Base-by-base conservation (phyloP, 2,113 vertebrate species). In the Malurus alboscapulatus region DNA sequence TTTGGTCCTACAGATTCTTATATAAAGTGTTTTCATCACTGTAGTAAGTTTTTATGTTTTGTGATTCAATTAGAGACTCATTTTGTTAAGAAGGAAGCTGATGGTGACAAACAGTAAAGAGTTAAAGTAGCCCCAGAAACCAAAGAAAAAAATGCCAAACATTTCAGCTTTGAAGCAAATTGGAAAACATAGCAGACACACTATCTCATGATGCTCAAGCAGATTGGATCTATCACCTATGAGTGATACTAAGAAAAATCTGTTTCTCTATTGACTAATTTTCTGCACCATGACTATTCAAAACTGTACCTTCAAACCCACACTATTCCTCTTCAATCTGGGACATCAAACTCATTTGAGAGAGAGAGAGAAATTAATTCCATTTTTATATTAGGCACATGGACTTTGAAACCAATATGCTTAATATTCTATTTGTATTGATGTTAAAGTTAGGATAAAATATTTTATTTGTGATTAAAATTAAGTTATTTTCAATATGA, bases 1-100 rank as follows among this genome's bases (percentile, higher is more conserved):
- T 63, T 95, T 87, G n/a, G 32, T 93, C 55, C 66, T 95, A 94
- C 80, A 69, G 26, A 74, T 93, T 92, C 92, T 92, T 91, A 83
- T 82, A 77, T 54, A 93, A 87, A 27, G 18, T 34, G 20, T 80
- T 95, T 94, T 90, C 63, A 86, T 68, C 10, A 3, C 54, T 59
- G 14, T 40, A 79, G 18, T 30, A 90, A 94, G 27, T 66, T 66
- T 85, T 84, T 66, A 68, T 72, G 53, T 36, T 82, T 87, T 65
- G 32, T n/a, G 12, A 45, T 55, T 73, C 34, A 62, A 1, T 69
- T 58, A 67, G 17, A 75, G 10, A 12, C 10, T 40, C 7, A 13
- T 73, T 75, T 30, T 59, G 15, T 12, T 45, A 50, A 34, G 13
- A 74, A 83, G 44, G 21, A 82, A 7, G 20, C 5, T 73, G 40